Conservation (phyloP, 1,140 invertebrate species). For the Drosophila sturtevanti region DNA sequence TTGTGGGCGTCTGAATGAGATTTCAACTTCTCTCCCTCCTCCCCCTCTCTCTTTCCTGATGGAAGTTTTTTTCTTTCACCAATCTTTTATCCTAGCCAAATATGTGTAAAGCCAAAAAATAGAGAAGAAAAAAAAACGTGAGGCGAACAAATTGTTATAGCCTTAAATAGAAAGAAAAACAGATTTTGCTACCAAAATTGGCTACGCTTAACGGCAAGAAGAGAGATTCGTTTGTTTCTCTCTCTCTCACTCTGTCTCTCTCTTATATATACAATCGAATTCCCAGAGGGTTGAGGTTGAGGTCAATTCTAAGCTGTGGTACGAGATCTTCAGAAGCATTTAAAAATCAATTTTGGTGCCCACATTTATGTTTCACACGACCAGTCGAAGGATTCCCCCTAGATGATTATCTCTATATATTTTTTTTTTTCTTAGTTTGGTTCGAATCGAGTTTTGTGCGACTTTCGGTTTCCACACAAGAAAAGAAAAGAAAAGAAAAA, state of each 20-base stretch:
- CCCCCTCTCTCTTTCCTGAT: not conserved
- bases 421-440: not conserved
- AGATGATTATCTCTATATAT: constrained; percentile 49
- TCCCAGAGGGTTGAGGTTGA: constrained; percentile 59
- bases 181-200: constrained; percentile 39
- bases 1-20: constrained; percentile 45
- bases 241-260: too few species aligned
- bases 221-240: not conserved
- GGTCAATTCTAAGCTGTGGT: constrained; percentile 33
- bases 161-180: constrained; percentile 58
- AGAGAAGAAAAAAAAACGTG: constrained; percentile 55
- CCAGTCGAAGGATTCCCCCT: constrained; percentile 23
- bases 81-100: constrained; percentile 46
- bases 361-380: constrained; percentile 68
- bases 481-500: constrained; percentile 1
- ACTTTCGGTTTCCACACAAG: constrained; percentile 65
- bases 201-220: constrained; percentile 49
- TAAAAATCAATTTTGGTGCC: constrained; percentile 58
- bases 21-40: not conserved
- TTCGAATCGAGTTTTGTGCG: constrained; percentile 20
- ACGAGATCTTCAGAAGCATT: constrained; percentile 49
- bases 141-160: constrained; percentile 64
- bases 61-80: not conserved
- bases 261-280: constrained; percentile 32
- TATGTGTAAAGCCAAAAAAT: constrained; percentile 28